Evolutionary conservation across 2,113 vertebrate genomes (phyloP).

Genomic region (Microtus montanus): DNA sequence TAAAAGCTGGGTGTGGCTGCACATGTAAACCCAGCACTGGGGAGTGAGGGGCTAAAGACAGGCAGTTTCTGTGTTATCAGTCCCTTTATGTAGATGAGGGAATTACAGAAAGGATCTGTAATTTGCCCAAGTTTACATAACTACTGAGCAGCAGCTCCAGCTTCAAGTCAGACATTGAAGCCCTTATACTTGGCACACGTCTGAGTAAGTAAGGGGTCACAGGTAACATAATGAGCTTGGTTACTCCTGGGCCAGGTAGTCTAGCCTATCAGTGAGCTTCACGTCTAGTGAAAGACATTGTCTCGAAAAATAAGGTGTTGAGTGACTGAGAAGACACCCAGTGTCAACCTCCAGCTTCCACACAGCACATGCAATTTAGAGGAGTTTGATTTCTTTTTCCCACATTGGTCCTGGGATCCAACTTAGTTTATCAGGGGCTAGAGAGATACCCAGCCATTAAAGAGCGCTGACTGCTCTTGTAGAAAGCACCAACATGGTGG

Average conservation of each 20-base stretch:
- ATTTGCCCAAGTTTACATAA: neutral
- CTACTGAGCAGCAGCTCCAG: neutral
- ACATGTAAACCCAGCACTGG: neutral
- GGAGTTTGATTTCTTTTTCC: neutral
- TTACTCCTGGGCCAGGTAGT: neutral
- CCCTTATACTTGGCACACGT: no score
- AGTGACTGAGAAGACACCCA: neutral
- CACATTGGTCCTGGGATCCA: neutral
- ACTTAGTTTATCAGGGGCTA: neutral
- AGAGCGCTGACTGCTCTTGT: neutral
- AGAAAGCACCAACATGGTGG: neutral
- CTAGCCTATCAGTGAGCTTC: neutral
- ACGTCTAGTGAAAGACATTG: neutral
- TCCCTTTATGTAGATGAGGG: neutral
- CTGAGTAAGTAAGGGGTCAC: neutral
- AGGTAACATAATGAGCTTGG: neutral
- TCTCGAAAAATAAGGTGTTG: neutral
- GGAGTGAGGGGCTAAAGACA: neutral
- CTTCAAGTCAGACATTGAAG: neutral
- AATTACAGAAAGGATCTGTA: neutral
- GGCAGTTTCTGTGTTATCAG: no score
- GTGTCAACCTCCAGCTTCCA: neutral
- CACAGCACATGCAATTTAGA: neutral
- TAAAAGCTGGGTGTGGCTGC: neutral
- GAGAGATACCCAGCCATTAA: neutral